Conservation (phyloP, 2,113 vertebrate species). For the Antechinus flavipes region DNA sequence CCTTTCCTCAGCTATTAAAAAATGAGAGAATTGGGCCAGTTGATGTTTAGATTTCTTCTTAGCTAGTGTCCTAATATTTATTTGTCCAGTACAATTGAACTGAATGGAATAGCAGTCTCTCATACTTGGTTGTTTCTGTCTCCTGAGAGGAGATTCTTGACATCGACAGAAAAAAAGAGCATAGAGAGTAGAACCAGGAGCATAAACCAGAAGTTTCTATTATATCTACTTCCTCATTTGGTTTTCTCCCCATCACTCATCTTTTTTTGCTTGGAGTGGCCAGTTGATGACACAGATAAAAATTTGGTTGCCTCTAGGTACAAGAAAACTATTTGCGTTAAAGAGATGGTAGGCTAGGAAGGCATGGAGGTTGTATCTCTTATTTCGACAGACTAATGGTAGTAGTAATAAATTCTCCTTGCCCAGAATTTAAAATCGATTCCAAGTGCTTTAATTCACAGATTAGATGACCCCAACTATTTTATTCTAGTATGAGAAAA, state of each 20-base stretch:
- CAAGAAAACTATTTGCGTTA: not conserved
- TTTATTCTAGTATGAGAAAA: not conserved
- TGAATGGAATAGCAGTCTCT: not conserved
- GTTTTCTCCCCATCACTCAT: not conserved
- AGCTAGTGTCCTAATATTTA: not conserved
- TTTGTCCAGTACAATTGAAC: not conserved
- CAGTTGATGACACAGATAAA: not conserved
- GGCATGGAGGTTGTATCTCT: not conserved
- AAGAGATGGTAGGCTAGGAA: not conserved
- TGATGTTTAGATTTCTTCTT: not conserved
- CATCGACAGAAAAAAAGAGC: not conserved
- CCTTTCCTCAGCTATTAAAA: too few species aligned
- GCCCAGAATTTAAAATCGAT: not conserved
- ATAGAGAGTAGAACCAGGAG: not conserved
- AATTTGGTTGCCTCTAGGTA: not conserved
- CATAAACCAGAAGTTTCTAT: not conserved
- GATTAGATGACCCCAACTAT: not conserved
- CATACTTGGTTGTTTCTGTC: not conserved
- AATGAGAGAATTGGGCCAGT: not conserved
- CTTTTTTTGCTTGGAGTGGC: not conserved
- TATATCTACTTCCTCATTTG: not conserved
- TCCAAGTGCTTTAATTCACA: not conserved
- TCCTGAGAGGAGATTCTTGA: not conserved
- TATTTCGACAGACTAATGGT: not conserved
- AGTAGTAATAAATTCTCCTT: not conserved